Conservation (phyloP, 2,797 vertebrate genomes). For the Zalophus californianus region DNA sequence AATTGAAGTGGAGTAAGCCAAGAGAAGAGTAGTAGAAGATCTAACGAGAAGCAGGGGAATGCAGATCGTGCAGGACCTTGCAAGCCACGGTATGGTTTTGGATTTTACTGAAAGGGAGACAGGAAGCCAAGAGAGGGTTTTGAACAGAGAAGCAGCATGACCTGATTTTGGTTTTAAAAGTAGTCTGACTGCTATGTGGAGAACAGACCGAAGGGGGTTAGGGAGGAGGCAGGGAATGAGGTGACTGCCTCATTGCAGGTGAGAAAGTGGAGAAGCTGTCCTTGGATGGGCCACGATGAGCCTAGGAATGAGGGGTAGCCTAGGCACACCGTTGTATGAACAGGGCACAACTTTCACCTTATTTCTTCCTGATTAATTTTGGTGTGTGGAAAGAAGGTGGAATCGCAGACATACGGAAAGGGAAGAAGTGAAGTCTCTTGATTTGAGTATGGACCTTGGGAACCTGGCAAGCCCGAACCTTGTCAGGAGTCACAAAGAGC, state of each 20-base stretch:
- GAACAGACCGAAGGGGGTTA: not conserved
- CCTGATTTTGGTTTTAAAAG: conserved; percentile 48
- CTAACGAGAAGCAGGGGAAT: not conserved
- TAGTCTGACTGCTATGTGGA: not conserved
- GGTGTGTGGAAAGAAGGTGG: not conserved
- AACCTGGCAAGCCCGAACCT: conserved; percentile 63
- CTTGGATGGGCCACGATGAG: not conserved
- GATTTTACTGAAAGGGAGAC: conserved; percentile 33
- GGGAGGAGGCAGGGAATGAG: not conserved
- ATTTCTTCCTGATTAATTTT: not conserved
- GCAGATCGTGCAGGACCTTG: not conserved
- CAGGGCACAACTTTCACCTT: not conserved
- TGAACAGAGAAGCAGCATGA: not conserved
- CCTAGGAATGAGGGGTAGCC: not conserved
- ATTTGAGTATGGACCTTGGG: conserved; percentile 52
- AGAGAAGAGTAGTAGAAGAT: not conserved
- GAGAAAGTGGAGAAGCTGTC: not conserved
- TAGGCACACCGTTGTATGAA: not conserved
- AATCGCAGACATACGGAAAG: not conserved
- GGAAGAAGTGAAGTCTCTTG: conserved; percentile 19
- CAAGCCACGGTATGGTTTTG: not conserved
- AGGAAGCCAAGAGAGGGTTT: conserved; percentile 21
- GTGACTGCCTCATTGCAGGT: not conserved
- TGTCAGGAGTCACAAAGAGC: conserved; percentile 21
- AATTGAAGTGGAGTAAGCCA: not conserved